Conservation (phyloP, 2,113 vertebrate species). For the Solea solea region DNA sequence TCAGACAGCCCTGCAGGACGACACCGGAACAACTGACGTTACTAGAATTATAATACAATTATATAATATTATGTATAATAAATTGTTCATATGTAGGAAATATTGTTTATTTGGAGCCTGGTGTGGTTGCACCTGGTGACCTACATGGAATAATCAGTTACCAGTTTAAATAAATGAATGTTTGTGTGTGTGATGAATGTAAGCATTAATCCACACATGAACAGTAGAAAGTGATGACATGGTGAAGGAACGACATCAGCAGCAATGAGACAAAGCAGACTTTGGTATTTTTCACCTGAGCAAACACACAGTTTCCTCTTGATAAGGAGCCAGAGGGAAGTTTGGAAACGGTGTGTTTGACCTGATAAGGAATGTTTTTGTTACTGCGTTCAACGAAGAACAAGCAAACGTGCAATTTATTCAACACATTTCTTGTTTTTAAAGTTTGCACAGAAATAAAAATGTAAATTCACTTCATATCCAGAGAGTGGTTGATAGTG, state of each 20-base stretch:
- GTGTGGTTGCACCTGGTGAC: too few relatives aligned
- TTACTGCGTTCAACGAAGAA: not conserved
- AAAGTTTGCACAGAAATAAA: not conserved
- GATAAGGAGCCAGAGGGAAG: not conserved
- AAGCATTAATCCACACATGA: not conserved
- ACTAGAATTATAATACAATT: too few relatives aligned
- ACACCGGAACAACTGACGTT: slow-evolving; percentile 3
- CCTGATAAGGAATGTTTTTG: not conserved
- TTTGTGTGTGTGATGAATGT: too few relatives aligned
- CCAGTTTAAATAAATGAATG: too few relatives aligned
- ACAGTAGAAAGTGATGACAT: not conserved
- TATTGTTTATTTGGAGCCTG: too few relatives aligned
- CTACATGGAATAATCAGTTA: not conserved
- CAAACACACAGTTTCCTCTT: slow-evolving; percentile 20
- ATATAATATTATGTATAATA: too few relatives aligned
- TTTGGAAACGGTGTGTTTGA: not conserved
- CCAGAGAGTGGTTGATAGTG: not conserved
- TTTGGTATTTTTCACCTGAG: not conserved
- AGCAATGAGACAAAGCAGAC: slow-evolving; percentile 11
- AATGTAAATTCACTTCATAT: not conserved
- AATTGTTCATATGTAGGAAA: too few relatives aligned
- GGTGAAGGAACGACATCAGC: not conserved
- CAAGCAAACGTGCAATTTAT: too few relatives aligned
- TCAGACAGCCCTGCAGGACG: slow-evolving; percentile 88
- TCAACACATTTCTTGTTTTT: not conserved